Evolutionary conservation across 2,113 vertebrate species (phyloP).

Genomic region (Paralichthys olivaceus): DNA sequence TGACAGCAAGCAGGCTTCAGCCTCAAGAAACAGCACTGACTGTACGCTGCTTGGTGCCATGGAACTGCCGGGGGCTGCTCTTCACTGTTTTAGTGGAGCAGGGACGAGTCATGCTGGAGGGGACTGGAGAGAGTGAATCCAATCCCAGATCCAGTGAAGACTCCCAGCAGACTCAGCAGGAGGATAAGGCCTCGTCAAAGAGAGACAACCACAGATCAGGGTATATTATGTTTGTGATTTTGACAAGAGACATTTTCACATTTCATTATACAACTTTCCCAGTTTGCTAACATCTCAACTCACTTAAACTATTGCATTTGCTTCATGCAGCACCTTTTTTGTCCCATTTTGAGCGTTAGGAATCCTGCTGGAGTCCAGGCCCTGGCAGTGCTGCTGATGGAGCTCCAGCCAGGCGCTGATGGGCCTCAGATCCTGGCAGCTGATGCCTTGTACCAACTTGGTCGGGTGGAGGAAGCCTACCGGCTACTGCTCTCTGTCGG

Average conservation of each 20-base stretch:
- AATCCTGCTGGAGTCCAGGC: slow-evolving; percentile 87
- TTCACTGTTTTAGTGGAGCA: slow-evolving; percentile 91
- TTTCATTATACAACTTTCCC: too few relatives aligned
- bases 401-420: slow-evolving; percentile 85
- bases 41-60: slow-evolving; percentile 90
- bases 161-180: slow-evolving; percentile 41
- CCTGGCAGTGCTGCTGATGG: slow-evolving; percentile 87
- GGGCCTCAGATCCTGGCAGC: slow-evolving; percentile 85
- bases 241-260: not conserved
- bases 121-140: slow-evolving; percentile 28
- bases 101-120: slow-evolving; percentile 89
- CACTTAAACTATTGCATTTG: not conserved
- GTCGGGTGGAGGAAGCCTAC: slow-evolving; percentile 87
- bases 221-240: slow-evolving; percentile 55
- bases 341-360: slow-evolving; percentile 61
- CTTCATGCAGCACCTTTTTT: not conserved
- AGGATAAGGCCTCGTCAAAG: slow-evolving; percentile 16
- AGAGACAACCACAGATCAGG: slow-evolving; percentile 74
- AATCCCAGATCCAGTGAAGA: slow-evolving; percentile 28
- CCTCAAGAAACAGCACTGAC: slow-evolving; percentile 87
- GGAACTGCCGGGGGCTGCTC: slow-evolving; percentile 93
- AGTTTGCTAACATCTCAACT: not conserved
- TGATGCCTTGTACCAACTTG: slow-evolving; percentile 91
- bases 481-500: slow-evolving; percentile 83
- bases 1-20: slow-evolving; percentile 89